phyloP scores from a whole-genome alignment of 2,113 vertebrate genomes.

The Sinocyclocheilus anophthalmus region DNA sequence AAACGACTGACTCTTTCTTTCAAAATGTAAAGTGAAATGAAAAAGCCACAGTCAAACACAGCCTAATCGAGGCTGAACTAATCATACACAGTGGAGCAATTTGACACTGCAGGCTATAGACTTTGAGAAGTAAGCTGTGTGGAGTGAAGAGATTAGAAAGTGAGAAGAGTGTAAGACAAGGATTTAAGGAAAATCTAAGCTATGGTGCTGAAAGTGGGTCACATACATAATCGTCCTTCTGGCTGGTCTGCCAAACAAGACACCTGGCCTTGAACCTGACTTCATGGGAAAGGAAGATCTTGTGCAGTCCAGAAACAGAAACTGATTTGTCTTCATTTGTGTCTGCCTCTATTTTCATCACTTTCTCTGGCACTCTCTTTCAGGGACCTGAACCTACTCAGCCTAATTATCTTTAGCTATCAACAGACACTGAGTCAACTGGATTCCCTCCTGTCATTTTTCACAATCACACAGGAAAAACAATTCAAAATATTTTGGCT shows the following conservation, averaged over 20 bases:
- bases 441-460: constrained; percentile 1
- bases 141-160: constrained; percentile 24
- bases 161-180: constrained; percentile 11
- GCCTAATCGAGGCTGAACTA: neutral
- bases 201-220: constrained; percentile 34
- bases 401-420: constrained; percentile 50
- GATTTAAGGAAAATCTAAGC: neutral
- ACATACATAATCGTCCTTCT: constrained; percentile 32
- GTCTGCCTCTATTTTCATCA: constrained; percentile 15
- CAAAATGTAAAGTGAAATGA: neutral
- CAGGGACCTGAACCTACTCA: constrained; percentile 10
- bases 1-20: neutral
- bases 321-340: constrained; percentile 38
- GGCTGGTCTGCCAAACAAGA: constrained; percentile 36
- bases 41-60: constrained; percentile 2
- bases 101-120: constrained; percentile 8
- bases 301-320: neutral
- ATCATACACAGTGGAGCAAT: neutral
- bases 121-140: neutral
- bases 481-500: constrained; percentile 22
- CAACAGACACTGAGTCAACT: neutral
- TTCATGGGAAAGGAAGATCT: constrained; percentile 30
- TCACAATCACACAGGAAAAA: constrained; percentile 30
- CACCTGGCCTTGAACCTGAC: constrained; percentile 28
- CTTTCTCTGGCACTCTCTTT: neutral